phyloP scores from a whole-genome alignment of 1,140 invertebrate genomes.

The Notospermus geniculatus region DNA sequence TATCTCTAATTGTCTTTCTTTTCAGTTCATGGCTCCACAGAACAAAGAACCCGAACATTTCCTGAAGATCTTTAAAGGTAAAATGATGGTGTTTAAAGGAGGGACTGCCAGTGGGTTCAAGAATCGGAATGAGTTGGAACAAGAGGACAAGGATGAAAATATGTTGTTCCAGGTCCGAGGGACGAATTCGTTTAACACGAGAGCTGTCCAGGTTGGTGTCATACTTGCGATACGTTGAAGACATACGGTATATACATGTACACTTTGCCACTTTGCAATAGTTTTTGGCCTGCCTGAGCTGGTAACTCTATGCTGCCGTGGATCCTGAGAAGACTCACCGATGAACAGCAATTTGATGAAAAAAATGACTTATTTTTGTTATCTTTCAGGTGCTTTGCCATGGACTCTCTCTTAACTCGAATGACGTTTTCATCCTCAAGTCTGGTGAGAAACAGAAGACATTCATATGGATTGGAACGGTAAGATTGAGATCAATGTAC shows the following conservation, averaged over 20 bases:
- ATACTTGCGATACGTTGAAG: too few relatives aligned
- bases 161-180: constrained; percentile 67
- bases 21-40: constrained; percentile 53
- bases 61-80: constrained; percentile 37
- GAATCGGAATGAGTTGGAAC: constrained; percentile 57
- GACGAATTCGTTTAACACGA: constrained; percentile 62
- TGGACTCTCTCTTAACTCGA: constrained; percentile 66
- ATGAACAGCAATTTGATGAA: too few relatives aligned
- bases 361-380: too few relatives aligned
- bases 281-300: too few relatives aligned
- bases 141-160: constrained; percentile 59
- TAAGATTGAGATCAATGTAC: constrained; percentile 37
- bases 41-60: constrained; percentile 42
- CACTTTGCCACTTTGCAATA: too few relatives aligned
- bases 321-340: too few relatives aligned
- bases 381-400: constrained; percentile 59
- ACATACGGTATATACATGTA: too few relatives aligned
- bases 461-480: constrained; percentile 71
- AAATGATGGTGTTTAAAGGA: constrained; percentile 30
- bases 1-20: too few relatives aligned
- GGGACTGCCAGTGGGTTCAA: constrained; percentile 61
- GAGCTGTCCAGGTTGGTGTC: constrained; percentile 61
- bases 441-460: constrained; percentile 60
- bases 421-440: constrained; percentile 68
- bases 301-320: too few relatives aligned